Evolutionary conservation across 1,140 invertebrate species (phyloP), one percentile per base, ranked within the genome.

Genomic region (Matsumurasca onukii): DNA sequence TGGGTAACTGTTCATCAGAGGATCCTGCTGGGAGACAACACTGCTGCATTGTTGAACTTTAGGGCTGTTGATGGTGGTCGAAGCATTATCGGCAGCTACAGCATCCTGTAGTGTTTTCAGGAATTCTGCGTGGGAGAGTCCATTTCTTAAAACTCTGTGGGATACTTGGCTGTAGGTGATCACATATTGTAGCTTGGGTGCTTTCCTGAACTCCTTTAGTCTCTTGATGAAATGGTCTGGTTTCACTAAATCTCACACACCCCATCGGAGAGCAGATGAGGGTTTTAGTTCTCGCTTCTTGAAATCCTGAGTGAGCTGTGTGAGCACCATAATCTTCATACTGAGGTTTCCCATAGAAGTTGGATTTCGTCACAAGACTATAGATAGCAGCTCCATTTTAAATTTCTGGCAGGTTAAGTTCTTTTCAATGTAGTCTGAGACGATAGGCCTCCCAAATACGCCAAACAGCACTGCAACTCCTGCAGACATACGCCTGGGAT

Each of bases 201-300:
- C 49, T 52, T 22, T 20, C 22, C 20, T 52, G 20, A 52, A 52
- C 12, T 52, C 20, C 12, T 12, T 22, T 22, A 52, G 20, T 12
- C 20, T 52, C 22, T 12, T 52, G 20, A 52, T 52, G 22, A 52
- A 52, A 22, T 52, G 49, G 49, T 52, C 22, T 12, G 49, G 49
- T 12, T 22, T 5, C 3, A 52, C 22, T 22, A 15, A 22, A 22
- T 22, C 49, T 52, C 12, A 52, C 49, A 52, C 49, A 52, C 3
- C 49, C 49, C 49, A 52, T 52, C 22, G 49, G 12, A 5, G 49
- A 52, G 20, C 49, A 52, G 22, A 52, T 52, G 22, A 52, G 49
- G 5, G 12, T 52, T 52, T 52, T 3, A 52, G 49, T 52, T 20
- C 22, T 20, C 20, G 12, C 22, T 22, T 52, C 22, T 52, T 52